A percentile compares a stretch with the other conserved stretches of the same genome.
phyloP scores from a whole-genome alignment of 1,140 invertebrate genomes.

The Pseudomyrmex concolor region DNA sequence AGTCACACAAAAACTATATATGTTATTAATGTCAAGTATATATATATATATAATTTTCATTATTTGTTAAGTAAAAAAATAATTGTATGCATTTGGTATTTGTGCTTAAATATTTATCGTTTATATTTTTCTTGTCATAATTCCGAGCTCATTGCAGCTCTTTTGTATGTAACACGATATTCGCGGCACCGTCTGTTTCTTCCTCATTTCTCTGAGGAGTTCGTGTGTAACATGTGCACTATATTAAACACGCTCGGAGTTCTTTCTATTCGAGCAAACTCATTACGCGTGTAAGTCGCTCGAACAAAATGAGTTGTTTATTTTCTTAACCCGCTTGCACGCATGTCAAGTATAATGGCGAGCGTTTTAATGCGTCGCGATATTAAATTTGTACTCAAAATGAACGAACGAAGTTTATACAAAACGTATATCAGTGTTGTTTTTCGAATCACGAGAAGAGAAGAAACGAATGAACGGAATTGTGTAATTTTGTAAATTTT shows the following conservation, averaged over 20 bases:
- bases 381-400: slow-evolving; percentile 17
- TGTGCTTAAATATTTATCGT: neutral
- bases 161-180: slow-evolving; percentile 18
- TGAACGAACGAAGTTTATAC: neutral
- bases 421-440: neutral
- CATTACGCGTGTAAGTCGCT: slow-evolving; percentile 27
- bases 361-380: neutral
- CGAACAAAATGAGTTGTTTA: slow-evolving; percentile 43
- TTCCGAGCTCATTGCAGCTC: neutral
- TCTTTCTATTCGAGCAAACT: slow-evolving; percentile 29
- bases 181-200: slow-evolving; percentile 46
- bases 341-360: neutral
- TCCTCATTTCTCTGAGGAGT: slow-evolving; percentile 55
- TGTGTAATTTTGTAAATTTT: too few species aligned
- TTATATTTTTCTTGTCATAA: slow-evolving; percentile 7
- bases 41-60: neutral
- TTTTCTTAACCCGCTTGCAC: slow-evolving; percentile 32
- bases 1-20: neutral
- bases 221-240: slow-evolving; percentile 48
- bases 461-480: too few species aligned
- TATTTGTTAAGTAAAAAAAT: neutral
- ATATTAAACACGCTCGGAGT: slow-evolving; percentile 31
- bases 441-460: too few species aligned
- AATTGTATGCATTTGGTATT: neutral
- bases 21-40: neutral